Percentiles rank a stretch among this genome's conserved stretches.
These are phyloP conservation scores for Tenthredo distinguenda DNA, from an alignment of 2,888 invertebrate species.

Conservation along the genomic window DNA sequence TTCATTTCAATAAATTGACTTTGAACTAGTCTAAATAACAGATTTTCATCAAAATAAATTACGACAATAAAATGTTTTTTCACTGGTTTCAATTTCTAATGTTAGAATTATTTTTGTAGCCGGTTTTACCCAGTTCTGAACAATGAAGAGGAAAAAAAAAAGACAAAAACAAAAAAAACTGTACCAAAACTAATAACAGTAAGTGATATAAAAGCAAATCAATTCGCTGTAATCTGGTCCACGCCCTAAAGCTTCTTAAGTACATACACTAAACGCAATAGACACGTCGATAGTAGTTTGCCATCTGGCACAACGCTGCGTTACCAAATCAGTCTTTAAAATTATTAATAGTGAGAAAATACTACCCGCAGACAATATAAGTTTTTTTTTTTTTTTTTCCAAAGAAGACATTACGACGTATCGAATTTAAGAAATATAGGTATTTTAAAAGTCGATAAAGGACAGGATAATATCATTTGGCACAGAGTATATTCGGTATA, in stretches of 20 bases:
- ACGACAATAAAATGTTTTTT: constrained; percentile 6
- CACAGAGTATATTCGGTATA: constrained; percentile 73
- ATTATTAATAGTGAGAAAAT: constrained; percentile 54
- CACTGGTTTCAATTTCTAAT: constrained; percentile 33
- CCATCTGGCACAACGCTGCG: constrained; percentile 61
- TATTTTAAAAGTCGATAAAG: constrained; percentile 54
- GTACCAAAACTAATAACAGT: constrained; percentile 44
- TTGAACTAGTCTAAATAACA: neutral
- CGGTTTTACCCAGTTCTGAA: neutral
- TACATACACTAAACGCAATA: constrained; percentile 58
- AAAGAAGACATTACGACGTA: constrained; percentile 23
- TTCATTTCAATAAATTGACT: constrained; percentile 16
- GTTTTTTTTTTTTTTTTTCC: neutral
- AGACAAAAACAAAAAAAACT: neutral
- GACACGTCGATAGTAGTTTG: constrained; percentile 55
- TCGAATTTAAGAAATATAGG: constrained; percentile 46
- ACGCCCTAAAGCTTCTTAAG: constrained; percentile 56
- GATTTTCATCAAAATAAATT: neutral
- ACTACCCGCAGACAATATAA: constrained; percentile 33
- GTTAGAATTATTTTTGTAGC: neutral
- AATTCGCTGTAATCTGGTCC: constrained; percentile 53
- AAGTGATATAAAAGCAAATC: constrained; percentile 48
- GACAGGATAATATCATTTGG: constrained; percentile 71
- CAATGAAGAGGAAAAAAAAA: neutral
- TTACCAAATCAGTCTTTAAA: constrained; percentile 66